Evolutionary conservation across 1,140 invertebrate species (phyloP).

Genomic region (Drosophila arawakana): DNA sequence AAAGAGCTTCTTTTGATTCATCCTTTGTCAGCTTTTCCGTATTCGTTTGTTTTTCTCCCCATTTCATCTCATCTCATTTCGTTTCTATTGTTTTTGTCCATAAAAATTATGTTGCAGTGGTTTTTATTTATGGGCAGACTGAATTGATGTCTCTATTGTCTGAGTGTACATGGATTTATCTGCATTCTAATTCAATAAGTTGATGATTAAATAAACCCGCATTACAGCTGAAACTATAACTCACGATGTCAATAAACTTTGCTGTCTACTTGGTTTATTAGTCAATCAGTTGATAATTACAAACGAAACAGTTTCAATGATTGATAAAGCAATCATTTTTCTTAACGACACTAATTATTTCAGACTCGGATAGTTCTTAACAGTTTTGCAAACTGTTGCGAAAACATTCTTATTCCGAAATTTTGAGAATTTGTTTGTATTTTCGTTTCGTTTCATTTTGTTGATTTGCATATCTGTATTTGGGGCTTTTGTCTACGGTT

Average conservation of each 20-base stretch:
- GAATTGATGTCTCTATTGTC: constrained; percentile 52
- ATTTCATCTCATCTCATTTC: not conserved
- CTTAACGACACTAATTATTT: not conserved
- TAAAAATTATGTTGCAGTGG: constrained; percentile 48
- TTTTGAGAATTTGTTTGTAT: not conserved
- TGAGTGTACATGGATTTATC: constrained; percentile 30
- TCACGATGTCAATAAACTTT: constrained; percentile 32
- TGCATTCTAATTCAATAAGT: constrained; percentile 56
- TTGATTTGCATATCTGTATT: constrained; percentile 43
- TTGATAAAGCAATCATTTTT: not conserved
- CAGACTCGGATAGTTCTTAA: not conserved
- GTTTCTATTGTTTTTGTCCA: constrained; percentile 5
- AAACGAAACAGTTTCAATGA: not conserved
- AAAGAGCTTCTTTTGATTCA: constrained; percentile 38
- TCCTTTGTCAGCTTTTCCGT: constrained; percentile 48
- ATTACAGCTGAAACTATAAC: constrained; percentile 28
- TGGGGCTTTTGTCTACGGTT: constrained; percentile 53
- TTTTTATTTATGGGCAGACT: constrained; percentile 39
- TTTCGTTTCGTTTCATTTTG: constrained; percentile 8
- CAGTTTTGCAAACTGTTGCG: not conserved
- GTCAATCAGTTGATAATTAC: not conserved
- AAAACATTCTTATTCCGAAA: not conserved
- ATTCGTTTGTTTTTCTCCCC: not conserved
- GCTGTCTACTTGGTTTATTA: constrained; percentile 2
- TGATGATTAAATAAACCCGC: constrained; percentile 11